Conservation (phyloP, 1,140 invertebrate genomes). For the Brachionus rubens region DNA sequence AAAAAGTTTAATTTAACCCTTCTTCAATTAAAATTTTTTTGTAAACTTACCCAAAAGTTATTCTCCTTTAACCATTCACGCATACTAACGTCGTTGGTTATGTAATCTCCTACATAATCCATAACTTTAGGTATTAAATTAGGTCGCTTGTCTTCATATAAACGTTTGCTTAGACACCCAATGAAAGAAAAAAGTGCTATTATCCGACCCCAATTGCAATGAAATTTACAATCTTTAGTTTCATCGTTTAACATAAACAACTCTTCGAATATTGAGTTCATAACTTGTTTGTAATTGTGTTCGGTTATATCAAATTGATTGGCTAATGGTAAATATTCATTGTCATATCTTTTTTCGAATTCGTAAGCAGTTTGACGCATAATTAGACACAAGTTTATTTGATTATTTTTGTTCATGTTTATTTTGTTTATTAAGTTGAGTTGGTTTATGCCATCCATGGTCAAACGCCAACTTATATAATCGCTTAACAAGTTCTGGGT, state of each 20-base stretch:
- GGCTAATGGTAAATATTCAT: neutral
- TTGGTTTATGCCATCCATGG: neutral
- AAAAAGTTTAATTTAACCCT: neutral
- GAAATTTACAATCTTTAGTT: neutral
- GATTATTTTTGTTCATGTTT: neutral
- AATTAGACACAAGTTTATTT: neutral
- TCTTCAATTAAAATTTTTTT: neutral
- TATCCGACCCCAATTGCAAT: slow-evolving; percentile 16
- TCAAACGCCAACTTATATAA: slow-evolving; percentile 12
- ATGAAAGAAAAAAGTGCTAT: neutral
- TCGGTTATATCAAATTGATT: slow-evolving; percentile 5
- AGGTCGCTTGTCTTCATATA: neutral
- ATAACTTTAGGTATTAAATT: neutral
- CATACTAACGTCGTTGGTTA: neutral
- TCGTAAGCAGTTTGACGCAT: slow-evolving; percentile 13
- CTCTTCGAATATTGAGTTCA: neutral
- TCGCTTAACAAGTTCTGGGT: slow-evolving; percentile 2
- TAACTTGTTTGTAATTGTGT: neutral
- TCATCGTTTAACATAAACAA: neutral
- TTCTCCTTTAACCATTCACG: neutral
- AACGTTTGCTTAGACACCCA: neutral
- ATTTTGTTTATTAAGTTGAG: neutral
- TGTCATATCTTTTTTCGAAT: slow-evolving; percentile 15
- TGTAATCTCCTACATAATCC: neutral
- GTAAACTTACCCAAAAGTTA: slow-evolving; percentile 18